Percentiles rank a stretch among this genome's conserved stretches.
These are phyloP conservation scores for Salvelinus alpinus DNA, from an alignment of 2,113 vertebrate genomes.

Conservation along the genomic window DNA sequence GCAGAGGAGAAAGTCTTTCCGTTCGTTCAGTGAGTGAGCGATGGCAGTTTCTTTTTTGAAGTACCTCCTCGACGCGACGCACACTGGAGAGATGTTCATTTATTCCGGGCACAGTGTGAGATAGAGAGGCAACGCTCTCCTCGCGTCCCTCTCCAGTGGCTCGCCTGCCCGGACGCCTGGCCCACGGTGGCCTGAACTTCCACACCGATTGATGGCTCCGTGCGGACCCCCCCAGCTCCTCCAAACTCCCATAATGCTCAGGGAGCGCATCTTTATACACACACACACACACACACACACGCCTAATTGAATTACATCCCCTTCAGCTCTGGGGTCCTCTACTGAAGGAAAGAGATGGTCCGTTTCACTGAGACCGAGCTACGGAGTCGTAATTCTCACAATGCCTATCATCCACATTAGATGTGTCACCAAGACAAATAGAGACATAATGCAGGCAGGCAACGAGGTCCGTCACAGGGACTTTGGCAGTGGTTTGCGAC, in stretches of 20 bases:
- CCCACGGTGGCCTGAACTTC: constrained; percentile 1
- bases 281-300: constrained; percentile 9
- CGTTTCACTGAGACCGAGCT: too few relatives aligned
- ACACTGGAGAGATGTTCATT: constrained; percentile 4
- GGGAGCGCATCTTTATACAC: constrained; percentile 1
- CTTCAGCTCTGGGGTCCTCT: neutral
- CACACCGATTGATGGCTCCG: constrained; percentile 16
- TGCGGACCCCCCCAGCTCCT: constrained; percentile 14
- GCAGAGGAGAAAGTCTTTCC: constrained; percentile 15
- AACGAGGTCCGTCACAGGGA: constrained; percentile 35
- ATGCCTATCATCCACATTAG: constrained; percentile 40
- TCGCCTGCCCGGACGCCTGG: neutral
- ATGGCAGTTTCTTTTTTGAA: constrained; percentile 23
- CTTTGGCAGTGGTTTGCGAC: constrained; percentile 33
- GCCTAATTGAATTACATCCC: constrained; percentile 28
- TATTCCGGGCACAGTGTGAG: neutral
- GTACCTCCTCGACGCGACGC: constrained; percentile 15
- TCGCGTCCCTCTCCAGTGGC: neutral
- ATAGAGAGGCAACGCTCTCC: neutral
- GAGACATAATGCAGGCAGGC: constrained; percentile 45
- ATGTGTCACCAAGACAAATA: constrained; percentile 61
- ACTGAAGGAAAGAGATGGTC: neutral
- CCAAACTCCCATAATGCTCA: neutral
- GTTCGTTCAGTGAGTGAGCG: neutral
- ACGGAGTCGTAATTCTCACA: neutral